Evolutionary conservation across 2,888 invertebrate species (phyloP), one percentile per base, ranked within the genome.

Genomic region (Drosophila cracens): DNA sequence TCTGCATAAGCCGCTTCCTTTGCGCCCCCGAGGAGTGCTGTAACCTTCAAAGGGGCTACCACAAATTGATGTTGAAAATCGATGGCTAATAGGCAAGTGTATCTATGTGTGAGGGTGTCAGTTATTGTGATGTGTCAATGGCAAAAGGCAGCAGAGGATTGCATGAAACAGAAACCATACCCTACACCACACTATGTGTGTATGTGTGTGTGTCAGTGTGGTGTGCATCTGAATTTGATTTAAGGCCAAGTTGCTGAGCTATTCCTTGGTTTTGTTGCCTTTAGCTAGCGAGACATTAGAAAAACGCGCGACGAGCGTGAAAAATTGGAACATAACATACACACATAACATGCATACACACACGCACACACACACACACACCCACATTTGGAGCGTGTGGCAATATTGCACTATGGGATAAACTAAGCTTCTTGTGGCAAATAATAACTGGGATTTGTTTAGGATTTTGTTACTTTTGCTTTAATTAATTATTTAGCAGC

Each of bases 41-140:
- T 79, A 87, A 84, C 84, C 89, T 89, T 87, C 76, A 81, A 81
- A 79, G 66, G 62, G 71, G 59, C 76, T 70, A 70, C 89, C 84
- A 60, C 84, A 89, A 85, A 89, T 85, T 85, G 85, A 70, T 65
- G 70, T 62, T 80, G 72, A 74, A 80, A 89, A 85, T 87, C 89
- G 87, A 87, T 89, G 78, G 80, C 85, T 84, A 87, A 87, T 89
- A 82, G 85, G 75, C 75, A 65, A 70, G 58, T 66, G 48, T 62
- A 57, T 74, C 38, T 73, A 13, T 49, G 51, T 38, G 60, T 65
- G 49, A 46, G 60, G 56, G 64, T 65, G 65, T 72, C 76, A 48
- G 81, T 66, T 76, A 65, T 72, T 66, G 70, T 76, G 82, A 84
- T 73, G 85, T 89, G 89, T 89, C 83, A 89, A 81, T 81, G 70